Evolutionary conservation across 2,797 vertebrate genomes (phyloP).

Genomic region (Cetoscarus ocellatus): DNA sequence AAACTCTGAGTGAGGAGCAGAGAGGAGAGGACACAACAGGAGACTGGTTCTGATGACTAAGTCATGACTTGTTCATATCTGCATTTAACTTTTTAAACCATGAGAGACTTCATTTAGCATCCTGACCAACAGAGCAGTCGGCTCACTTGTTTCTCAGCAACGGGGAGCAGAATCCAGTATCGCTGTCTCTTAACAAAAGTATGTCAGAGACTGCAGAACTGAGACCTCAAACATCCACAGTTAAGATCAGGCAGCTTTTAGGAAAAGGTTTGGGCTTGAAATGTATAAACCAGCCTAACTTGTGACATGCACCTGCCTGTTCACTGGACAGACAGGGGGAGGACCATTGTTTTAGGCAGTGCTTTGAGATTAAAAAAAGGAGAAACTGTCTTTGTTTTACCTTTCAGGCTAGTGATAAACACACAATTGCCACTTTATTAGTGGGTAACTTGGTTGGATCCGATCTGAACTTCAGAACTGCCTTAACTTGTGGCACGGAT

Average conservation of each 20-base stretch:
- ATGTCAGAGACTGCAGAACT: not conserved
- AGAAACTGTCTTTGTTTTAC: no score
- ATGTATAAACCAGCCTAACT: no score
- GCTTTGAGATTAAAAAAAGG: no score
- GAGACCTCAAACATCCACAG: not conserved
- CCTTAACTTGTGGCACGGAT: no score
- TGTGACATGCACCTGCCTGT: no score
- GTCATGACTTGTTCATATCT: not conserved
- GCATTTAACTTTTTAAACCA: not conserved
- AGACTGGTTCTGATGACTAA: not conserved
- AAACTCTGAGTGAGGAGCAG: not conserved
- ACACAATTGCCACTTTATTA: no score
- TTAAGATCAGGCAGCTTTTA: no score
- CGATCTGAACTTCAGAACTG: no score
- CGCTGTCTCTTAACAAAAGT: not conserved
- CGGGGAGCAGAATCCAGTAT: not conserved
- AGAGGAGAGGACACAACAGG: conserved; percentile 8
- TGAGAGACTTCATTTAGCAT: conserved; percentile 3
- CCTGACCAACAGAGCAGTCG: not conserved
- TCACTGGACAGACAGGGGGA: no score
- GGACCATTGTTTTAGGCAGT: no score
- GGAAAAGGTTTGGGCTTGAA: not conserved
- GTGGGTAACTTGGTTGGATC: no score
- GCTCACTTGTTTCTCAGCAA: conserved; percentile 8
- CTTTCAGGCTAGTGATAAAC: no score